A percentile compares a stretch with the other conserved stretches of the same genome.
Conservation (phyloP, 2,113 vertebrate genomes). For the Syngnathus floridae region DNA sequence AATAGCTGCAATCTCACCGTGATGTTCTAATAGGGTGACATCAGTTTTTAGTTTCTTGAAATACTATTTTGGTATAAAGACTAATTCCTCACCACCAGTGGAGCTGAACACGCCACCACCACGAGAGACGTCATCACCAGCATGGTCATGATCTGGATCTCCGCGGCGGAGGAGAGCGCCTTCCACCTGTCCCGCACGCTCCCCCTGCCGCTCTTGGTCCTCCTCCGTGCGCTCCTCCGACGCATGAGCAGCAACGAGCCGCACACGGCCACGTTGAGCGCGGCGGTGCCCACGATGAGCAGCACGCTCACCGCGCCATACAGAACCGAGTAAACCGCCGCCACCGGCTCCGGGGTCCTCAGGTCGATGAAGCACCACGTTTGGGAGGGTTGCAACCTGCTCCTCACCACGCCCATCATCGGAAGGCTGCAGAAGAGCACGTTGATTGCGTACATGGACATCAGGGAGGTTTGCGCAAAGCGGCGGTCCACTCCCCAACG, state of each 20-base stretch:
- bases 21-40: no score
- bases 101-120: conserved; percentile 90
- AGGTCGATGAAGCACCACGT: conserved; percentile 98
- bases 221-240: conserved; percentile 76
- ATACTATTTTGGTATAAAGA: no score
- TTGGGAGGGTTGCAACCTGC: conserved; percentile 71
- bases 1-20: neutral
- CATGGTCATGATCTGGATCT: conserved; percentile 95
- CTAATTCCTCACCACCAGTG: conserved; percentile 81
- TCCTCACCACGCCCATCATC: conserved; percentile 79
- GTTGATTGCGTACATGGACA: conserved; percentile 81
- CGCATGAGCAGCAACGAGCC: conserved; percentile 89
- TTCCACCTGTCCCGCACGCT: conserved; percentile 57
- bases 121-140: conserved; percentile 90
- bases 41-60: no score
- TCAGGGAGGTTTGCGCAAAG: conserved; percentile 80
- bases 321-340: conserved; percentile 80
- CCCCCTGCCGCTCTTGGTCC: conserved; percentile 70
- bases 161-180: conserved; percentile 74
- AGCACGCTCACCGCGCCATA: conserved; percentile 87
- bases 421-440: conserved; percentile 91
- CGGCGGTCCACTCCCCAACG: conserved; percentile 76
- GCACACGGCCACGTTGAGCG: conserved; percentile 89
- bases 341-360: conserved; percentile 59
- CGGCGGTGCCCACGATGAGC: conserved; percentile 84